Base-by-base conservation (phyloP, 2,797 vertebrate genomes). In the Pseudomugil gertrudae region DNA sequence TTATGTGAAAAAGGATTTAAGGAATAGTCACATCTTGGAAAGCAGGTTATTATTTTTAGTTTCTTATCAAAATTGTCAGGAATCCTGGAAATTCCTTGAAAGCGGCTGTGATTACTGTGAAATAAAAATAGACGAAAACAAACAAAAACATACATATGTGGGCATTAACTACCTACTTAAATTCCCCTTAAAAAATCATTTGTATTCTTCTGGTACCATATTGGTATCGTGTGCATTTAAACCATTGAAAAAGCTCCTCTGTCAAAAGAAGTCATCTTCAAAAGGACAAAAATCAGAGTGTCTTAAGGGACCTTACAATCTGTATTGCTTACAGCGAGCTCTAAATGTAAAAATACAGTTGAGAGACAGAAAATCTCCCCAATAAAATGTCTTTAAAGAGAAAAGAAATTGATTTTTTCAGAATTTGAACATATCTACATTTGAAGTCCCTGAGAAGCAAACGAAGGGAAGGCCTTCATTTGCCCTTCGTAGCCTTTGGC, bases 401-500 rank as follows among this genome's bases (percentile, higher is more conserved):
- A 40, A 40, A 19, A 40, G 38, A 40, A 40, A 40, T 40, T 15
- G 17, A 17, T 14, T n/a, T n/a, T n/a, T n/a, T n/a, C 1, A 19
- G 38, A 40, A 40, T 40, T 40, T 19, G 19, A 40, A 40, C 6
- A 19, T 40, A 3, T 38, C 14, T 17, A 38, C 36, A 17, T 5
- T n/a, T 38, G 14, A 38, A 1, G 17, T 40, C 15, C 19, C 38
- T 40, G 5, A 6, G 38, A 27, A 36, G 53, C 47, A 54, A 66
- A 58, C 59, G 8, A 74, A 53, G 10, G 51, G 48, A 63, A 54
- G 55, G n/a, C 56, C 64, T 79, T 63, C 36, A 21, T 77, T 66
- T 55, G 0, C 80, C 56, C 36, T 78, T 69, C 71, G 38, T 57
- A 1, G 81, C 91, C 86, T 76, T 84, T 76, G 90, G 94, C 92